A percentile compares a stretch with the other conserved stretches of the same genome.
Evolutionary conservation across 64 coral and sea anemone species (phyloP).

Genomic region (Trachythela sp.): DNA sequence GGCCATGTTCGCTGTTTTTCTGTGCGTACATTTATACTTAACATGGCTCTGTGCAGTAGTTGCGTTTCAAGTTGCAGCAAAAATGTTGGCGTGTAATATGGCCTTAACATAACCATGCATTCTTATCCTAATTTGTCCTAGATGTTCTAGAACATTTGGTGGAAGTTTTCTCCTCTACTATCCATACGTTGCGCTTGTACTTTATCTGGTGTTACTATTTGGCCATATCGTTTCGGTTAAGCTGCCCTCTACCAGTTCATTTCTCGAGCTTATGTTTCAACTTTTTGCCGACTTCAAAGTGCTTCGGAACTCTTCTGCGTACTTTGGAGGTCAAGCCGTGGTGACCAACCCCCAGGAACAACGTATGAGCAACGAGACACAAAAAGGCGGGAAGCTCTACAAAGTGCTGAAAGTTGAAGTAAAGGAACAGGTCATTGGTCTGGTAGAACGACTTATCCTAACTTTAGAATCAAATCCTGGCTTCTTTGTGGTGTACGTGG

Average conservation of each 20-base stretch:
- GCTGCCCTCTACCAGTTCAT: background rate
- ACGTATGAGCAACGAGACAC: background rate
- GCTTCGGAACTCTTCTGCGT: background rate
- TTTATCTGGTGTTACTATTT: background rate
- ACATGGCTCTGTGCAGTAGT: too few relatives aligned
- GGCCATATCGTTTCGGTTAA: background rate
- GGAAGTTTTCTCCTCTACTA: slow-evolving; percentile 19
- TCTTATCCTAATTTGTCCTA: background rate
- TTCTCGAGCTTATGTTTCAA: slow-evolving; percentile 10
- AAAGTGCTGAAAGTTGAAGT: background rate
- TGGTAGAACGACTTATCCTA: background rate
- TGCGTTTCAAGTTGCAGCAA: too few relatives aligned
- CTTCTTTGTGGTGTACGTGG: background rate
- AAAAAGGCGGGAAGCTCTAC: slow-evolving; percentile 14
- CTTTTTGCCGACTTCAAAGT: slow-evolving; percentile 2
- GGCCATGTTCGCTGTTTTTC: too few relatives aligned
- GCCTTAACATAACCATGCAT: too few relatives aligned
- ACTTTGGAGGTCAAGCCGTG: background rate
- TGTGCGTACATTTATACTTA: too few relatives aligned
- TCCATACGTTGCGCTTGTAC: background rate
- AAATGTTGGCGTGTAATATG: too few relatives aligned
- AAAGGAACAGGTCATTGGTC: slow-evolving; percentile 2
- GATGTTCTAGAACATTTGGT: slow-evolving; percentile 11
- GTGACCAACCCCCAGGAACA: background rate
- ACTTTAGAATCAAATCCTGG: background rate